Percentiles rank a stretch among this genome's conserved stretches.
Evolutionary conservation across 1,140 invertebrate species (phyloP).

Genomic region (Sycophila sp.): DNA sequence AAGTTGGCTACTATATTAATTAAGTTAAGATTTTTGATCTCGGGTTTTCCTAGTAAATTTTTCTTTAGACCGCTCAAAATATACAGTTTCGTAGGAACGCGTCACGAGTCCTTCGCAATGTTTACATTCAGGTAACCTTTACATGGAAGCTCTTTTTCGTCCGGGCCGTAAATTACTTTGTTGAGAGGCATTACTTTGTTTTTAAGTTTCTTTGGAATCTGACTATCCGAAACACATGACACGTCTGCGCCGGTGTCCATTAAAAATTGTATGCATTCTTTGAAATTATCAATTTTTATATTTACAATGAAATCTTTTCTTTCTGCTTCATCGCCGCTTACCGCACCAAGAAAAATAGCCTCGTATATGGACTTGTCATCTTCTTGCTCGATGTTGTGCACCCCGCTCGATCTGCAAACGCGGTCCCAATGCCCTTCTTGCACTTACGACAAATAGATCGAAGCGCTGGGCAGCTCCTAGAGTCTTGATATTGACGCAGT

Average conservation of each 20-base stretch:
- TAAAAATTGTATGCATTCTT: constrained; percentile 9
- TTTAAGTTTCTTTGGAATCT: not conserved
- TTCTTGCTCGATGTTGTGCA: not conserved
- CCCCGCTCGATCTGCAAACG: constrained; percentile 30
- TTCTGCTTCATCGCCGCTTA: not conserved
- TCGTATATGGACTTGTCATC: not conserved
- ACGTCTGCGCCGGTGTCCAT: constrained; percentile 33
- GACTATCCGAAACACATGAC: constrained; percentile 4
- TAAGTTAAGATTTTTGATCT: constrained; percentile 33
- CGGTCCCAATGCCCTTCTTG: constrained; percentile 43
- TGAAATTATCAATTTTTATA: not conserved
- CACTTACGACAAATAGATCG: constrained; percentile 39
- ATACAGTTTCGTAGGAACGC: not conserved
- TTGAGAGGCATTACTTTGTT: not conserved
- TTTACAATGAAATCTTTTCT: not conserved
- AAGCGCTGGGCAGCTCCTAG: constrained; percentile 27
- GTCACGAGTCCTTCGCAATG: not conserved
- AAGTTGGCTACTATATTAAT: constrained; percentile 17
- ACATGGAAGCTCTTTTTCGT: constrained; percentile 13
- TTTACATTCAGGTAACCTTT: not conserved
- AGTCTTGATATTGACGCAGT: constrained; percentile 23
- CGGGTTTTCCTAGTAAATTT: constrained; percentile 30
- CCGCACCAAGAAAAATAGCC: not conserved
- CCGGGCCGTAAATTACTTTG: constrained; percentile 12
- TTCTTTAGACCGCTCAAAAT: constrained; percentile 31